These are phyloP conservation scores for Trachelus troglodyta DNA, from an alignment of 2,888 invertebrate genomes.

Conservation along the genomic window DNA sequence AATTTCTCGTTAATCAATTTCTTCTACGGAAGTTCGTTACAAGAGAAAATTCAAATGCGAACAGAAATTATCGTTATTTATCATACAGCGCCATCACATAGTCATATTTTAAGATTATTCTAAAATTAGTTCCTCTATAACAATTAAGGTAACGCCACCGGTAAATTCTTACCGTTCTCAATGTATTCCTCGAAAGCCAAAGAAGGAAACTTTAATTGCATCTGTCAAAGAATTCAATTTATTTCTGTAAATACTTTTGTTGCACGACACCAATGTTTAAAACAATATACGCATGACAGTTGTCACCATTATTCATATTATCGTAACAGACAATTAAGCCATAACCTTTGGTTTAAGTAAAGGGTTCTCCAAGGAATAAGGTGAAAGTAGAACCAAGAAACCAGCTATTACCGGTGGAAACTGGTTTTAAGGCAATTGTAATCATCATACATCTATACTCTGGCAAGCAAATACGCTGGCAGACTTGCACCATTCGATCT, in stretches of 20 bases:
- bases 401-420: background rate
- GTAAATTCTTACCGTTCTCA: background rate
- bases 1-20: background rate
- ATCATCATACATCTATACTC: background rate
- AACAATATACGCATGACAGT: background rate
- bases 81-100: background rate
- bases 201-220: background rate
- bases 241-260: background rate
- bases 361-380: background rate
- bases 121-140: background rate
- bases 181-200: background rate
- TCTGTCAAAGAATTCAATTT: background rate
- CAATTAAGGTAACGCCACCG: background rate
- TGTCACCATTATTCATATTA: background rate
- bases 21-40: background rate
- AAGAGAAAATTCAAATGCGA: background rate
- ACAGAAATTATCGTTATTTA: background rate
- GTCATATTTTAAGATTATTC: background rate
- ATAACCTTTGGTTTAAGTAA: background rate
- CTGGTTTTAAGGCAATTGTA: background rate
- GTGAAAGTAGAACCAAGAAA: background rate
- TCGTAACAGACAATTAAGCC: background rate
- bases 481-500: background rate
- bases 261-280: background rate
- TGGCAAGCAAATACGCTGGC: background rate